Base-by-base conservation (phyloP, 64 coral and sea anemone genomes). In the Stichodactyla mertensii region DNA sequence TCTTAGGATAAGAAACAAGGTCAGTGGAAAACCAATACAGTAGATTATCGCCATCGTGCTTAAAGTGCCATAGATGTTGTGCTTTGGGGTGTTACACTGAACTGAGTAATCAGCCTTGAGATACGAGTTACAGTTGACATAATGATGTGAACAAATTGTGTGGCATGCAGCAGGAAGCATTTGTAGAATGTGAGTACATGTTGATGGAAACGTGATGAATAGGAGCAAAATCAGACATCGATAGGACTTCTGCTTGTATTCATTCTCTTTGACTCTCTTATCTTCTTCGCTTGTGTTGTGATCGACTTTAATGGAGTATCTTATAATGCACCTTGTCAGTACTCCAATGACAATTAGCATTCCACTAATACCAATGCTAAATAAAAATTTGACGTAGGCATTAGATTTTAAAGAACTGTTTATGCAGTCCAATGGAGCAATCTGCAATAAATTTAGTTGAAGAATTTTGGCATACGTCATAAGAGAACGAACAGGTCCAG, bases 391-490 rank as follows among this genome's bases (percentile, higher is more conserved):
- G 14, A 16, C 59, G 18, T 61, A 61, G 2, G 59, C 59, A 15
- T 61, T 16, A 5, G 59, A 61, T 16, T 61, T 61, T 61, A 61
- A 61, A 16, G 59, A 16, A 61, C 59, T 61, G 16, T 61, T 15
- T 13, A 61, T 61, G 59, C 89, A 91, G 56, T 61, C 61, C 23
- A 91, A 18, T 16, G 89, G 89, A 12, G 77, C 74, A 57, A 91
- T 82, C 55, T 91, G 58, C 7, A 91, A 52, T 8, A 91, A 18
- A 52, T 87, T 91, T 6, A 91, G 89, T 15, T 91, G 84, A 19
- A 91, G 26, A 23, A 91, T 7, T 28, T 91, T 61, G 7, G 89
- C 89, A 16, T 91, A 91, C 22, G 62, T 60, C 6, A 71, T 78
- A 54, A 91, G 78, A 31, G 58, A 78, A 13, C 60, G 55, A 74